Evolutionary conservation across 2,888 invertebrate genomes (phyloP).

Genomic region (Maniola hyperantus): DNA sequence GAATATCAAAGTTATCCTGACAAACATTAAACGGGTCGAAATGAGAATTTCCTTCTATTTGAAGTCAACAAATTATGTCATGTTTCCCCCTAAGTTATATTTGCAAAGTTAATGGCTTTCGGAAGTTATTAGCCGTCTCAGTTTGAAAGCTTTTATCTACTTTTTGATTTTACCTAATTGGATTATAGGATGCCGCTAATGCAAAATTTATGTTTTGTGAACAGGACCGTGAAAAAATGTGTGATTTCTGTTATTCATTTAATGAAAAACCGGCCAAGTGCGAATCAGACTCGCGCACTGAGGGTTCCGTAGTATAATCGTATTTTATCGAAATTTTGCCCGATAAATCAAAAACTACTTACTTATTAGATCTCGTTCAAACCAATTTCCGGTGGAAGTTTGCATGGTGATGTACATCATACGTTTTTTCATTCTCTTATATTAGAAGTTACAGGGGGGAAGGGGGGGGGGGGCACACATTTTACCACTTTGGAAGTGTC

Average conservation of each 20-base stretch:
- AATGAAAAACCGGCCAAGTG: not conserved
- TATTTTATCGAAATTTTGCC: no score
- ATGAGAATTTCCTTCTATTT: constrained; percentile 25
- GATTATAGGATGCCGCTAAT: constrained; percentile 32
- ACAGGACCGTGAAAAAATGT: not conserved
- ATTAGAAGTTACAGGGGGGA: no score
- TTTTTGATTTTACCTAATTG: constrained; percentile 34
- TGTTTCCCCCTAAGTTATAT: constrained; percentile 24
- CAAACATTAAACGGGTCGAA: constrained; percentile 24
- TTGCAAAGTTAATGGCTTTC: constrained; percentile 27
- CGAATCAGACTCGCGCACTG: no score
- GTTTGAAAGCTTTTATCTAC: constrained; percentile 29
- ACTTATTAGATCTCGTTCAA: no score
- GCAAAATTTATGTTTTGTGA: constrained; percentile 31
- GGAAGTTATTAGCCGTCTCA: constrained; percentile 20
- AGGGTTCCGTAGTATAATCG: no score
- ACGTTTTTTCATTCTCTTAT: no score
- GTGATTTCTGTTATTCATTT: not conserved
- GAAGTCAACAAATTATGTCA: constrained; percentile 28
- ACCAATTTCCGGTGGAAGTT: no score
- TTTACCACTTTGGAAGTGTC: no score
- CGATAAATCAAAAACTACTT: no score
- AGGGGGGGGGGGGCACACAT: no score
- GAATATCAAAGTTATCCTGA: constrained; percentile 12
- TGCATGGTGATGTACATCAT: no score